A percentile compares a stretch with the other conserved stretches of the same genome.
Conservation (phyloP, 2,113 vertebrate species). For the Tachysurus fulvidraco region DNA sequence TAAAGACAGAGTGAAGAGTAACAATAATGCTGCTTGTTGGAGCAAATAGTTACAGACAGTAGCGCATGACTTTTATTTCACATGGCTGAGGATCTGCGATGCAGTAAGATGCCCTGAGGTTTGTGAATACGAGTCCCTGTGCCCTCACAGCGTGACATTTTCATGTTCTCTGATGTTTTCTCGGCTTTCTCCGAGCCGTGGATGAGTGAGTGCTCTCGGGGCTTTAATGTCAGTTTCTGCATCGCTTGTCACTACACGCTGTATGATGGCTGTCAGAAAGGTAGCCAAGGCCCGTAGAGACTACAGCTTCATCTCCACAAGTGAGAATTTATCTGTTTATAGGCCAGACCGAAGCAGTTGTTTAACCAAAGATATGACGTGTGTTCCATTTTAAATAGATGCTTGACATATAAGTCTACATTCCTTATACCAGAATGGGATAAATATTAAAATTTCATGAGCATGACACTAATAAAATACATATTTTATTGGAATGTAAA, state of each 20-base stretch:
- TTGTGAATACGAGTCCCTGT: slow-evolving; percentile 63
- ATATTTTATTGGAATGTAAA: neutral
- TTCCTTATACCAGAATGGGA: neutral
- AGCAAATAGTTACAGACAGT: slow-evolving; percentile 62
- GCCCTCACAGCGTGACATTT: slow-evolving; percentile 66
- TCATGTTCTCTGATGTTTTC: slow-evolving; percentile 61
- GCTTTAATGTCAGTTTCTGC: slow-evolving; percentile 73
- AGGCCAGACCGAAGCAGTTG: slow-evolving; percentile 7
- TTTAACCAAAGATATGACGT: slow-evolving; percentile 10
- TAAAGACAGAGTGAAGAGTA: neutral
- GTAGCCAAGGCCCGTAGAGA: slow-evolving; percentile 26
- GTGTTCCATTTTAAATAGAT: slow-evolving; percentile 9
- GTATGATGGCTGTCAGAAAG: slow-evolving; percentile 63
- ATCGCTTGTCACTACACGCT: slow-evolving; percentile 62
- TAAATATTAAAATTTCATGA: neutral
- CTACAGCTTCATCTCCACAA: slow-evolving; percentile 16
- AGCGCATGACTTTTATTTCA: slow-evolving; percentile 24
- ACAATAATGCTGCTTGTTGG: slow-evolving; percentile 62
- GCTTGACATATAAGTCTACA: neutral
- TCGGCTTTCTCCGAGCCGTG: slow-evolving; percentile 68
- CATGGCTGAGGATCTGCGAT: slow-evolving; percentile 65
- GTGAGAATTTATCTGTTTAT: slow-evolving; percentile 36
- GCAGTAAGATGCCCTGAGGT: slow-evolving; percentile 64
- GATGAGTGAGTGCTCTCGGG: slow-evolving; percentile 70
- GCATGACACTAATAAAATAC: neutral